Percentiles rank a stretch among this genome's conserved stretches.
phyloP scores from a whole-genome alignment of 2,113 vertebrate genomes.

The Nyctereutes procyonoides region DNA sequence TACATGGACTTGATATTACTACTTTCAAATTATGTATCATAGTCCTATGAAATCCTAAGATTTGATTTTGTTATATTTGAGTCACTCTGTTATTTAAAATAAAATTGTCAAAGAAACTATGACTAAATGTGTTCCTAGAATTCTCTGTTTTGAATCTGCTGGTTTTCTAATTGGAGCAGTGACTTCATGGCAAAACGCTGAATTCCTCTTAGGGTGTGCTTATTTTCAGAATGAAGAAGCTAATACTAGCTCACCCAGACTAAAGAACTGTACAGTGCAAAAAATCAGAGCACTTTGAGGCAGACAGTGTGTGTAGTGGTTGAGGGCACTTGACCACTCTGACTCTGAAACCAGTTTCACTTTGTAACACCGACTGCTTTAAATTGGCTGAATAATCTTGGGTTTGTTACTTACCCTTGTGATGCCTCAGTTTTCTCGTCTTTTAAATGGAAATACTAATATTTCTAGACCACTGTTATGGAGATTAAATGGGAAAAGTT shows the following conservation, averaged over 20 bases:
- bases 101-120: neutral
- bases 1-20: neutral
- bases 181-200: neutral
- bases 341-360: neutral
- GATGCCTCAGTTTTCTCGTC: neutral
- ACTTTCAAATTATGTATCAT: neutral
- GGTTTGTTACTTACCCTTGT: neutral
- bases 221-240: slow-evolving; percentile 11
- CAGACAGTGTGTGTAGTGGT: neutral
- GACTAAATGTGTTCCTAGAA: neutral
- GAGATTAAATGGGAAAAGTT: neutral
- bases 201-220: neutral
- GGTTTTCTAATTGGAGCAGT: neutral
- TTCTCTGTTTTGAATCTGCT: neutral
- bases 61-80: neutral
- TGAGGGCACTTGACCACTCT: neutral
- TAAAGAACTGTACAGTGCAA: neutral
- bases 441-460: neutral
- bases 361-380: neutral
- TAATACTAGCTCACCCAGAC: neutral
- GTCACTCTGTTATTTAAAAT: neutral
- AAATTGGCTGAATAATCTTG: neutral
- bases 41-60: neutral
- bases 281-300: neutral
- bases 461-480: neutral